These are phyloP conservation scores for Ylistrum balloti DNA, from an alignment of 1,140 invertebrate genomes.

Conservation along the genomic window DNA sequence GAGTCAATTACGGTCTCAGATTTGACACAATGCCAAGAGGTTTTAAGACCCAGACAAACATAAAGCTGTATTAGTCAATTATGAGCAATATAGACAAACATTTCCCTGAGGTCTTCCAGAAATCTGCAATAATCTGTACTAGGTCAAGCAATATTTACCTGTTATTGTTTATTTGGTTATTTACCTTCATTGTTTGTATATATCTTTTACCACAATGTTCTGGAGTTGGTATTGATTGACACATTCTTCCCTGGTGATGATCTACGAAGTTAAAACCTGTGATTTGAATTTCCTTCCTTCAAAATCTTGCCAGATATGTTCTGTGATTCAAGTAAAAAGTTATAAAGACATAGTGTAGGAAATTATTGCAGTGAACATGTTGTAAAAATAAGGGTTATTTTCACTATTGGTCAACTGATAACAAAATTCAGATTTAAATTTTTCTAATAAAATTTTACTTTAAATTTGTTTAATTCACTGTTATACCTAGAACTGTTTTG, in stretches of 20 bases:
- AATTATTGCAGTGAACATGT: too few relatives aligned
- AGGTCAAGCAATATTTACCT: not conserved
- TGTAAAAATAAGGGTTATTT: too few relatives aligned
- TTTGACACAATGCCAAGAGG: not conserved
- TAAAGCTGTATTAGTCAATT: not conserved
- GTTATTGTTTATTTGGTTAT: not conserved
- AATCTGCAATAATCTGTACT: slow-evolving; percentile 25
- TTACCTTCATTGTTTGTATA: not conserved
- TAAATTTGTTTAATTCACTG: too few relatives aligned
- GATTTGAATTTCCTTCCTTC: not conserved
- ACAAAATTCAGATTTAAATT: too few relatives aligned
- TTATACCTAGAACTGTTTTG: too few relatives aligned
- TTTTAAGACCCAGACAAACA: slow-evolving; percentile 17
- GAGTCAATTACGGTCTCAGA: not conserved
- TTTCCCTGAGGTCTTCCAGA: not conserved
- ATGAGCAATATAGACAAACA: not conserved
- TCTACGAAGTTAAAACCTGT: not conserved
- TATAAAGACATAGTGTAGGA: not conserved
- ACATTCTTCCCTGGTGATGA: not conserved
- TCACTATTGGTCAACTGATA: too few relatives aligned
- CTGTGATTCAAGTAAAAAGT: not conserved
- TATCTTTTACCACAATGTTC: not conserved
- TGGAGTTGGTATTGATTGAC: not conserved
- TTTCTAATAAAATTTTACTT: too few relatives aligned
- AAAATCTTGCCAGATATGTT: slow-evolving; percentile 3